Base-by-base conservation (phyloP, 2,888 invertebrate species). In the Drosophila koepferae region DNA sequence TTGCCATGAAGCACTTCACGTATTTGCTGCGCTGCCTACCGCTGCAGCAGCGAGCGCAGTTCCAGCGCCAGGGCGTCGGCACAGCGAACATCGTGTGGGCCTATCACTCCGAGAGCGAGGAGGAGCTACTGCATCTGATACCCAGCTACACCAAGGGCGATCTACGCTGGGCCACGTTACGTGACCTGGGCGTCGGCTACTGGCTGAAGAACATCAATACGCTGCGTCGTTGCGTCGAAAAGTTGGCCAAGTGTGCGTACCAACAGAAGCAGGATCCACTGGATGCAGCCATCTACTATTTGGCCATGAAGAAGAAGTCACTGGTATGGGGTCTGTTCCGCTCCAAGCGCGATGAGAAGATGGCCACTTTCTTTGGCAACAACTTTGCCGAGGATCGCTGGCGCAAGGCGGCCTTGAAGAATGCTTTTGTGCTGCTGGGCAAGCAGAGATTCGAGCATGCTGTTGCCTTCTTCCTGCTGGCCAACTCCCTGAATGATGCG, bases 221-320 rank as follows among this genome's bases (percentile, higher is more conserved):
- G 1, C 94, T 99, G 34, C 96, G 96, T 63, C 95, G 95, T 16
- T 97, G 97, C 91, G 95, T 99, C 16, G 99, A 99, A 92, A 97
- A 97, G 91, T 95, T 99, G 36, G 99, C 99, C 0, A 99, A 99
- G 91, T 96, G 98, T 1, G 96, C 99, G 0, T 99, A 98, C 93
- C 98, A 98, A 93, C 94, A 94, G 5, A 96, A 97, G 63, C 97
- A 98, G 91, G 98, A 99, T 91, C 99, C 99, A 0, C 95, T 99
- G 94, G 99, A 99, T 92, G 99, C 99, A 0, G 99, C 99, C 0
- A 94, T 99, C 3, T 99, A 97, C 92, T 99, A 99, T 93, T 94
- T 99, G 77, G 99, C 99, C 2, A 98, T 99, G 98, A 98, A 97
- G 93, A 99, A 99, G 94, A 98, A 99, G 91, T 98, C 97, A 89